Base-by-base conservation (phyloP, 1,140 invertebrate genomes). In the Trichomalopsis sarcophagae region DNA sequence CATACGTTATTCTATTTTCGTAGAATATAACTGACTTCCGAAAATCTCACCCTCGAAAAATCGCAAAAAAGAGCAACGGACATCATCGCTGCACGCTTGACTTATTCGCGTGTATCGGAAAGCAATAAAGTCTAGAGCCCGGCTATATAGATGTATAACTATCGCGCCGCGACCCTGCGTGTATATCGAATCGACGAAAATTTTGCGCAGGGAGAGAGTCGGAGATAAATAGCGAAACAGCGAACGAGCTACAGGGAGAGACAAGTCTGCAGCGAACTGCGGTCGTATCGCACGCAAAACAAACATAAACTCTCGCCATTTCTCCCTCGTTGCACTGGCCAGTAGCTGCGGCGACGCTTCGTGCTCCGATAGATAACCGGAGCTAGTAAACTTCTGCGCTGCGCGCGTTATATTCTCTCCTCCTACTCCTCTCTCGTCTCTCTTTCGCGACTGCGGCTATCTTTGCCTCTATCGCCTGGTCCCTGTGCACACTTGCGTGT, bases 271-370 rank as follows among this genome's bases (percentile, higher is more conserved):
- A 14, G 30, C 80, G 78, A 86, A 82, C 82, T 78, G 82, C 76
- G 81, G 86, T 89, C 88, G 88, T 91, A 91, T 91, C 88, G 88
- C 88, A 86, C 86, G 79, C 84, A 87, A 89, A 90, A 91, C 89
- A 90, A 89, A 89, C 88, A 87, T 89, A 89, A 91, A 90, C 89
- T 90, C 86, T 83, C 55, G 82, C 82, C 66, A 84, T 77, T 84
- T 47, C 68, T 75, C 81, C 73, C 80, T 84, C 47, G 68, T 55
- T 27, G 85, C 85, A 66, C 68, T 82, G 89, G 87, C 88, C 89
- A 89, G 66, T 23, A 50, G 62, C 68, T 7, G 14, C 68, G 27
- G 21, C 11, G 50, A 4, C n/a, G 79, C 40, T 44, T 36, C 88
- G 87, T 77, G 66, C 88, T 87, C 87, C 88, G 85, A 89, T 87